phyloP scores from a whole-genome alignment of 2,888 invertebrate genomes.

The Gibbula magus region DNA sequence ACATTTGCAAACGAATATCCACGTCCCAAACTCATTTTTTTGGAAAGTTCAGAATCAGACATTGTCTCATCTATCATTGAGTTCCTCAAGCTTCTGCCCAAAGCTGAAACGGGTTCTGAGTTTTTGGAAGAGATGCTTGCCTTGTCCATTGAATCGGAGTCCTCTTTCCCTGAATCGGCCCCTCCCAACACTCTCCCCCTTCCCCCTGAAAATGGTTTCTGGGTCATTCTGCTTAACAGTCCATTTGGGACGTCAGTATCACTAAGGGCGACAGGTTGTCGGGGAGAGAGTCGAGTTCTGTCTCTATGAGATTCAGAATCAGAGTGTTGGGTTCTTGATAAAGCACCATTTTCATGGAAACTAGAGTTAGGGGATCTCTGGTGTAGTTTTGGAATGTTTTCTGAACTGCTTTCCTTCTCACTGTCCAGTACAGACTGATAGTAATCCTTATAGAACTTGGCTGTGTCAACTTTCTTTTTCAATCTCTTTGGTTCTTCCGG shows the following conservation, averaged over 20 bases:
- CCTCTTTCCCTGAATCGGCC: neutral
- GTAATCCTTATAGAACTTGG: no score
- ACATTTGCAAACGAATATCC: neutral
- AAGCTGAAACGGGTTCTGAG: neutral
- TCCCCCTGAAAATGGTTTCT: neutral
- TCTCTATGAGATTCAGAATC: no score
- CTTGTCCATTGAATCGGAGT: neutral
- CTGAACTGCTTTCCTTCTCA: no score
- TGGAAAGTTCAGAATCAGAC: neutral
- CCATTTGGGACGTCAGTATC: neutral
- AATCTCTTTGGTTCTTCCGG: no score
- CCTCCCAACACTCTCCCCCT: neutral
- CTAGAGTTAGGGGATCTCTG: no score
- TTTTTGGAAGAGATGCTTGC: neutral
- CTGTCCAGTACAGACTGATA: no score
- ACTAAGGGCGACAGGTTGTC: neutral
- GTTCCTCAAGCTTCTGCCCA: neutral
- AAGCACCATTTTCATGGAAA: no score
- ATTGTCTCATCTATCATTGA: neutral
- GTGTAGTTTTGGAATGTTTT: no score
- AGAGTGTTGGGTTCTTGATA: no score
- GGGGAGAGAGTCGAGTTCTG: no score
- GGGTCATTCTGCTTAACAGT: neutral
- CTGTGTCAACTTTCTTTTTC: no score
- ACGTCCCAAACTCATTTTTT: neutral